Conservation (phyloP, 2,797 vertebrate species). For the Anabas testudineus region DNA sequence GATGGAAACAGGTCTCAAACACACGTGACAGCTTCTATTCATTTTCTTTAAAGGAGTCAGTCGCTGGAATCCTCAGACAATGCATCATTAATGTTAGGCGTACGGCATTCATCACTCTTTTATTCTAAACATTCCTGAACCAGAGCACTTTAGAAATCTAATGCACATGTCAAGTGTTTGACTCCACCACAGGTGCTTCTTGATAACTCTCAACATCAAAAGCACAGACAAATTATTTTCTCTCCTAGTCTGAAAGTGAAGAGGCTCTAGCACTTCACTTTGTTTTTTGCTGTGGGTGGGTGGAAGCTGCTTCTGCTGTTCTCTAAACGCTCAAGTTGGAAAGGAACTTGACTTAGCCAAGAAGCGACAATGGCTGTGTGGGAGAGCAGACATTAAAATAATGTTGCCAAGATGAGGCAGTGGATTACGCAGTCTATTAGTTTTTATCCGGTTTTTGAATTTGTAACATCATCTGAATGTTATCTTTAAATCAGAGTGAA, state of each 20-base stretch:
- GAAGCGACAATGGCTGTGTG: constrained; percentile 59
- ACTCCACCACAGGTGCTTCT: constrained; percentile 45
- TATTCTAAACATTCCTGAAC: constrained; percentile 33
- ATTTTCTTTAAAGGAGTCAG: not conserved
- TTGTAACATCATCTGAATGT: not conserved
- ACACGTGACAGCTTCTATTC: not conserved
- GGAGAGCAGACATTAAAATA: constrained; percentile 43
- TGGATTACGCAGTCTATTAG: not conserved
- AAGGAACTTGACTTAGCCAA: constrained; percentile 44
- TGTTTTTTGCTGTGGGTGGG: constrained; percentile 49
- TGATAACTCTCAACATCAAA: constrained; percentile 55
- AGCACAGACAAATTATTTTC: constrained; percentile 55
- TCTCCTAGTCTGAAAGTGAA: constrained; percentile 50
- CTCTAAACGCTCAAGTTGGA: constrained; percentile 31
- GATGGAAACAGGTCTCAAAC: not conserved
- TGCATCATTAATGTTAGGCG: not conserved
- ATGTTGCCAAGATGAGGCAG: constrained; percentile 17
- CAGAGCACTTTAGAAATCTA: constrained; percentile 37
- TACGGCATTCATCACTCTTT: constrained; percentile 23
- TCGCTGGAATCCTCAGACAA: not conserved
- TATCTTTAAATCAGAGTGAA: not conserved
- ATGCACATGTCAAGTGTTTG: constrained; percentile 56
- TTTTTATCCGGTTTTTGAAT: not conserved
- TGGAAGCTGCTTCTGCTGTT: constrained; percentile 44
- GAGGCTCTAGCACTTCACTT: constrained; percentile 48